These are phyloP conservation scores for Anneissia japonica DNA, from an alignment of 35 echinoderm and acorn worm species.

Conservation along the genomic window DNA sequence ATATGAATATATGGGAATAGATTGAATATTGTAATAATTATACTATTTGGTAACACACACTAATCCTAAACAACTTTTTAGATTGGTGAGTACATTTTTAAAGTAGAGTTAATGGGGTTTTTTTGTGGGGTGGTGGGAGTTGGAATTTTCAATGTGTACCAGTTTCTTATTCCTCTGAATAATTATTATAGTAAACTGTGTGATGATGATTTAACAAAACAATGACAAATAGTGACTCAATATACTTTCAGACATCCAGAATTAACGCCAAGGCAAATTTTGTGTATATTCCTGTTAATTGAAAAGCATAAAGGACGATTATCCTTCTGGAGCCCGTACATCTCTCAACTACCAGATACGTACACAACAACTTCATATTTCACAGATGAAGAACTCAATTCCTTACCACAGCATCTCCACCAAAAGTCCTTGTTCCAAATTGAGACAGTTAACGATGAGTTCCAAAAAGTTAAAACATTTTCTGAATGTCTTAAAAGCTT, in stretches of 20 bases:
- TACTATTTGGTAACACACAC: too few relatives aligned
- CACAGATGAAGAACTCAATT: slow-evolving; percentile 24
- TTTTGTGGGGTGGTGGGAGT: too few relatives aligned
- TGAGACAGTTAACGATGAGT: slow-evolving; percentile 19
- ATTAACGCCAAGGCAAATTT: slow-evolving; percentile 47
- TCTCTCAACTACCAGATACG: slow-evolving; percentile 44
- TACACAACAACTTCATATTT: slow-evolving; percentile 43
- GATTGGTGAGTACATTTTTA: too few relatives aligned
- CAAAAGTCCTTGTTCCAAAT: slow-evolving; percentile 14
- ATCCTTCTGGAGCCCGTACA: slow-evolving; percentile 78
- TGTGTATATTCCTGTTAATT: slow-evolving; percentile 60
- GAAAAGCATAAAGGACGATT: slow-evolving; percentile 43
- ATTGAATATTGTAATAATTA: too few relatives aligned
- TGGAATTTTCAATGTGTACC: too few relatives aligned
- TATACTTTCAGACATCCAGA: not conserved
- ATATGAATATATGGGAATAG: too few relatives aligned
- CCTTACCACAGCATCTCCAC: slow-evolving; percentile 8
- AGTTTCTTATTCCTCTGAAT: too few relatives aligned
- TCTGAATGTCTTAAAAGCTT: slow-evolving; percentile 15
- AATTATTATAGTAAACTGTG: not conserved
- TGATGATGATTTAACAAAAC: not conserved
- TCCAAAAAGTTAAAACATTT: not conserved
- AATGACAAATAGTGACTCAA: not conserved
- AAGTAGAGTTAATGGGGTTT: too few relatives aligned
- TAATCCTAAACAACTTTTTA: too few relatives aligned